Conservation (phyloP, 2,113 vertebrate species). For the Amphiprion percula region DNA sequence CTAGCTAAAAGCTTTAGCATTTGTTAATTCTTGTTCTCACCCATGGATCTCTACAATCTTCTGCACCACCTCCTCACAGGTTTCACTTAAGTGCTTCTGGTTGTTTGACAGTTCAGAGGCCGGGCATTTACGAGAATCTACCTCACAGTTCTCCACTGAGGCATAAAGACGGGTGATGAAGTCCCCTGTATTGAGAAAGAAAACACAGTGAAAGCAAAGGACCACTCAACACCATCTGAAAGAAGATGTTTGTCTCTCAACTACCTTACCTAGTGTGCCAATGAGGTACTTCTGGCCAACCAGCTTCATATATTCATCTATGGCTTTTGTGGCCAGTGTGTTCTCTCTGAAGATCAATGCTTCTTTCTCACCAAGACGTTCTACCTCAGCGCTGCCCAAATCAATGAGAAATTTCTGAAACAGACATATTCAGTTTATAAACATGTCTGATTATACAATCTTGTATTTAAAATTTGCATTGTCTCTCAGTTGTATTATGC, state of each 20-base stretch:
- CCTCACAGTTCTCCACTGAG: conserved; percentile 88
- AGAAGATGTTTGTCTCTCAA: background rate
- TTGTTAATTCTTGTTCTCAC: conserved; percentile 74
- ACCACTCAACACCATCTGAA: rapidly evolving
- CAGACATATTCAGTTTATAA: conserved; percentile 17
- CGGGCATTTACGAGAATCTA: conserved; percentile 89
- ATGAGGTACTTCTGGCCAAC: conserved; percentile 95
- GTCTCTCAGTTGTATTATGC: rapidly evolving
- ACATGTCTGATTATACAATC: background rate
- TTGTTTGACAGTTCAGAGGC: conserved; percentile 85
- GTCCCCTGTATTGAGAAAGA: conserved; percentile 82
- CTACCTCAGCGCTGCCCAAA: conserved; percentile 89
- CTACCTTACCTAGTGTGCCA: conserved; percentile 88
- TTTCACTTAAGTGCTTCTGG: conserved; percentile 85
- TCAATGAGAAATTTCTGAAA: conserved; percentile 91
- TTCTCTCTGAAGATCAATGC: conserved; percentile 96
- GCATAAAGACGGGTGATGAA: conserved; percentile 85
- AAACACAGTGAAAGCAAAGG: background rate
- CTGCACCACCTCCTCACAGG: conserved; percentile 89
- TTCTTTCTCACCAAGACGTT: conserved; percentile 91
- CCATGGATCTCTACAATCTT: conserved; percentile 86
- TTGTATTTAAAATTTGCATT: background rate
- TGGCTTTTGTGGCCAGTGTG: conserved; percentile 95
- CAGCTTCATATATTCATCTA: conserved; percentile 98
- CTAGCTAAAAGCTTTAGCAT: background rate